Conservation (phyloP, 2,113 vertebrate genomes). For the Dinomys branickii region DNA sequence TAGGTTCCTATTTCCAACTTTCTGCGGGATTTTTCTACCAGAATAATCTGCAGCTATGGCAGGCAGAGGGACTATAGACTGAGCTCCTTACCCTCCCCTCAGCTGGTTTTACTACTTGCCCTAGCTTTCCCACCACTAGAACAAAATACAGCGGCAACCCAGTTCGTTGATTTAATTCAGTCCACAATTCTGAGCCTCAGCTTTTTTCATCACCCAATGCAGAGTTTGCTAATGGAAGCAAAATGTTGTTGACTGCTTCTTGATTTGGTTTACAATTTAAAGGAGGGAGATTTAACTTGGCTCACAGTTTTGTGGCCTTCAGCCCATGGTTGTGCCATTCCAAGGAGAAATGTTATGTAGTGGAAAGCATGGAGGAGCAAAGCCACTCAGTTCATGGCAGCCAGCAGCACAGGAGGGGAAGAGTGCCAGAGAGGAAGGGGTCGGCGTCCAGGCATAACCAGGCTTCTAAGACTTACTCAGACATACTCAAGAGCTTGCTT, state of each 20-base stretch:
- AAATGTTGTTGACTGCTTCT: neutral
- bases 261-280: neutral
- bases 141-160: neutral
- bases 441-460: neutral
- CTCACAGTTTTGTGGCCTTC: neutral
- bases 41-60: too few species aligned
- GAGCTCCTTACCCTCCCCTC: neutral
- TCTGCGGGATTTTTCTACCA: neutral
- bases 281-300: neutral
- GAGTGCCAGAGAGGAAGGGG: neutral
- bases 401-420: neutral
- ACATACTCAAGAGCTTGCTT: neutral
- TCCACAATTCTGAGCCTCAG: neutral
- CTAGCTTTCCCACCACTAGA: neutral
- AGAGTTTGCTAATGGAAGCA: neutral
- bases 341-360: neutral
- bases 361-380: neutral
- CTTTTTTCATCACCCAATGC: neutral
- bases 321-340: neutral
- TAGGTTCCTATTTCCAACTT: neutral
- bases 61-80: neutral
- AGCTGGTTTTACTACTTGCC: neutral
- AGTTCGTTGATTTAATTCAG: neutral
- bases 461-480: neutral
- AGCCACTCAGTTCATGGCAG: neutral